These are phyloP conservation scores for Brevimyrus niger DNA, from an alignment of 2,113 vertebrate genomes.

Conservation along the genomic window DNA sequence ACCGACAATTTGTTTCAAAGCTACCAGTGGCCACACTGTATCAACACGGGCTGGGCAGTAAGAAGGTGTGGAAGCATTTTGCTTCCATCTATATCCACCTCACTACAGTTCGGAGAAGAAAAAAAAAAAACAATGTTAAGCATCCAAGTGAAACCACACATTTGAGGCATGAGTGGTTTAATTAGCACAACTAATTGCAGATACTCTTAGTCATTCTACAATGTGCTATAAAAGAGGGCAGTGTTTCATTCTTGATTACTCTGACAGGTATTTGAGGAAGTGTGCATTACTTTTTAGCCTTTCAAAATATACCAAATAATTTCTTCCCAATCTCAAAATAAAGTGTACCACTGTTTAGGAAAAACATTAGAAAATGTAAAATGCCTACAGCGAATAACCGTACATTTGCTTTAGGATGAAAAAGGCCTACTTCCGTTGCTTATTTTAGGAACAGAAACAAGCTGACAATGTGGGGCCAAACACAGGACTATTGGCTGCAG, in stretches of 20 bases:
- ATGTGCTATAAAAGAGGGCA: neutral
- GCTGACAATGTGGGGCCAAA: neutral
- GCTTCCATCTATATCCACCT: neutral
- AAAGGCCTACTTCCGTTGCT: neutral
- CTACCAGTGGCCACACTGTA: neutral
- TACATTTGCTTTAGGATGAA: neutral
- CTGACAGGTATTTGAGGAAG: neutral
- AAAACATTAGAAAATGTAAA: neutral
- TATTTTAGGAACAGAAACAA: neutral
- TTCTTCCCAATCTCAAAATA: neutral
- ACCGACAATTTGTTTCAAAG: neutral
- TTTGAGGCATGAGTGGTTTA: neutral
- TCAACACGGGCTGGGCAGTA: neutral
- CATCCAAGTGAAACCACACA: neutral
- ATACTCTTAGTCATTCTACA: constrained; percentile 8
- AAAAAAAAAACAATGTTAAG: neutral
- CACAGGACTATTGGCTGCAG: neutral
- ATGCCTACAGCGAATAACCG: neutral
- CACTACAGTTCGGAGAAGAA: neutral
- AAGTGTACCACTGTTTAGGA: neutral
- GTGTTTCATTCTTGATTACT: neutral
- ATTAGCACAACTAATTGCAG: constrained; percentile 1
- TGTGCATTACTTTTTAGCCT: neutral
- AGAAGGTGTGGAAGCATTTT: neutral
- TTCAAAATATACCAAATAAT: constrained; percentile 3